phyloP scores from a whole-genome alignment of 2,113 vertebrate genomes.

The Coracopsis vasa region DNA sequence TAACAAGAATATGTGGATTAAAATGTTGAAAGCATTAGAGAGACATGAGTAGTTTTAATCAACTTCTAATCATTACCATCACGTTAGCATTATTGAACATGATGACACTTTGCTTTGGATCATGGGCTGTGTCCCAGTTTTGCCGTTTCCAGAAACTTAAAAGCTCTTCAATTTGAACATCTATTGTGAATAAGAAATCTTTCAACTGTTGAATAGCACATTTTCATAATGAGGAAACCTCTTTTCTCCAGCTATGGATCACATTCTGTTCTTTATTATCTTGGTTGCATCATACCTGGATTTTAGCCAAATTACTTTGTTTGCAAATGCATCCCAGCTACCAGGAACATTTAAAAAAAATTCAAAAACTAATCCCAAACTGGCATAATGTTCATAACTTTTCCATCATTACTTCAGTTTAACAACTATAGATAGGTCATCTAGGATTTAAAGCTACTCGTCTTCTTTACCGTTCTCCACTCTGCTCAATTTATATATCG shows the following conservation, averaged over 20 bases:
- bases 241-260: not conserved
- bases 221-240: not conserved
- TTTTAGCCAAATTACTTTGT: not conserved
- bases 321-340: not conserved
- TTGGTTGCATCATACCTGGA: not conserved
- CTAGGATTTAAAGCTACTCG: not conserved
- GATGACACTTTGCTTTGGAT: not conserved
- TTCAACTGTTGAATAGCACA: not conserved
- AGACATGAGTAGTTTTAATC: not conserved
- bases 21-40: slow-evolving; percentile 20
- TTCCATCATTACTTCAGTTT: not conserved
- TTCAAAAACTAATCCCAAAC: not conserved
- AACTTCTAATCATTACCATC: not conserved
- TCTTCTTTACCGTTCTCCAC: not conserved
- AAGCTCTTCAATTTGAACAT: not conserved
- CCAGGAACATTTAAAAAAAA: not conserved
- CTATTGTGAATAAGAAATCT: not conserved
- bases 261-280: not conserved
- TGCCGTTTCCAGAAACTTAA: not conserved
- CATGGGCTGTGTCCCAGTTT: not conserved
- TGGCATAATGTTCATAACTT: not conserved
- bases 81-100: not conserved
- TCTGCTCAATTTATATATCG: not conserved
- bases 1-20: not conserved
- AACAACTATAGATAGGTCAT: not conserved